These are phyloP conservation scores for Pheosia tremula DNA, from an alignment of 2,888 invertebrate genomes.

Conservation along the genomic window DNA sequence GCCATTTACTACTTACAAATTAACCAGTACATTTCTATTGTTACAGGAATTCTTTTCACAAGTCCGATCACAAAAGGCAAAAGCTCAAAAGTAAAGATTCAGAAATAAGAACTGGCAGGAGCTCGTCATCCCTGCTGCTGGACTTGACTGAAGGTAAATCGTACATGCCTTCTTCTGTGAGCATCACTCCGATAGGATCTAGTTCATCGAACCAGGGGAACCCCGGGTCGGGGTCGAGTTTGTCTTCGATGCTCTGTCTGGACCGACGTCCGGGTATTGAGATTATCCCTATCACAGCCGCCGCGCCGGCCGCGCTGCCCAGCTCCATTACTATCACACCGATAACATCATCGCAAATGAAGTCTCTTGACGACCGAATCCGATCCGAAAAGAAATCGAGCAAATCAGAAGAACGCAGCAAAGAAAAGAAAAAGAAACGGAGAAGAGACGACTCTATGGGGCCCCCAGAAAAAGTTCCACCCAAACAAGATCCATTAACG, in stretches of 20 bases:
- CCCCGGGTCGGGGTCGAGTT: constrained; percentile 84
- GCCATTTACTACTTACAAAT: neutral
- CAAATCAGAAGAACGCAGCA: constrained; percentile 75
- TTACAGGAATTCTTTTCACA: constrained; percentile 84
- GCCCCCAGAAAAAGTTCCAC: constrained; percentile 92
- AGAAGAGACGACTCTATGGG: constrained; percentile 92
- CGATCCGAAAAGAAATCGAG: constrained; percentile 78
- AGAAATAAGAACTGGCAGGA: constrained; percentile 71
- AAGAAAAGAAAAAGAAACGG: constrained; percentile 90
- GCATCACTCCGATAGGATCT: constrained; percentile 77
- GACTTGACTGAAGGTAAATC: constrained; percentile 84
- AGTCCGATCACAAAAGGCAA: constrained; percentile 84
- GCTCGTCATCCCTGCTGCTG: constrained; percentile 73
- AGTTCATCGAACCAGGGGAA: constrained; percentile 85
- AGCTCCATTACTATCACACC: constrained; percentile 95
- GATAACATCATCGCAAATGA: constrained; percentile 86
- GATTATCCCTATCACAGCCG: constrained; percentile 91
- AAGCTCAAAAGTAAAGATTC: constrained; percentile 85
- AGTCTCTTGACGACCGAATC: constrained; percentile 74
- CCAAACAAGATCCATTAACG: constrained; percentile 88
- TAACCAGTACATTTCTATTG: constrained; percentile 20
- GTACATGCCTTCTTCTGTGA: constrained; percentile 80
- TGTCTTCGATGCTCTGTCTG: constrained; percentile 86
- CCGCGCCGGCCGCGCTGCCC: constrained; percentile 86
- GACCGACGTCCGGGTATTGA: constrained; percentile 92